Evolutionary conservation across 2,797 vertebrate genomes (phyloP).

Genomic region (Psittacula echo): DNA sequence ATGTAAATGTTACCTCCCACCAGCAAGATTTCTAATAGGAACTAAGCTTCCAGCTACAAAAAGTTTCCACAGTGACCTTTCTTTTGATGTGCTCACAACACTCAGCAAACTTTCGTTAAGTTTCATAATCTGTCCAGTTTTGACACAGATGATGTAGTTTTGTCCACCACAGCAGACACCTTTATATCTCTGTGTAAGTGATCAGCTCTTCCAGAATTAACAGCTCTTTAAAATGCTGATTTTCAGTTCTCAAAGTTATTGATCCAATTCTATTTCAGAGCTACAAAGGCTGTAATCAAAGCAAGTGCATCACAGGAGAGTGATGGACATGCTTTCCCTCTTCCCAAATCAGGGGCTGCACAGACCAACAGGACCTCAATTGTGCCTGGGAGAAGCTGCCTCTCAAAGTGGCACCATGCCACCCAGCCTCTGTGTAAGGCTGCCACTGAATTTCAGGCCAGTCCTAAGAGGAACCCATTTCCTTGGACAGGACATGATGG

Average conservation of each 20-base stretch:
- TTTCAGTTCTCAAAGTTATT: background rate
- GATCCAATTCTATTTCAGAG: background rate
- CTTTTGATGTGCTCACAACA: background rate
- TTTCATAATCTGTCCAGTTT: background rate
- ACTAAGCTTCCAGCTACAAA: background rate
- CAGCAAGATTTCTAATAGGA: background rate
- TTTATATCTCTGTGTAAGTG: background rate
- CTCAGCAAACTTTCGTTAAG: background rate
- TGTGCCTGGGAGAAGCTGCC: background rate
- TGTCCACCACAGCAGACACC: background rate
- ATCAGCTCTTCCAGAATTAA: background rate
- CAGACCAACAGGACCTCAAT: background rate
- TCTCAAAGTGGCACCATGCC: background rate
- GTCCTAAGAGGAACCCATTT: background rate
- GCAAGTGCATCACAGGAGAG: background rate
- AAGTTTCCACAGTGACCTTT: background rate
- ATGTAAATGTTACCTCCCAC: background rate
- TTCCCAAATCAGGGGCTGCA: background rate
- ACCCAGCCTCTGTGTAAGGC: background rate
- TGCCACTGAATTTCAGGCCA: background rate
- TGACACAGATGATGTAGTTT: background rate
- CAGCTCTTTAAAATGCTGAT: background rate
- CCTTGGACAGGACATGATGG: rapidly evolving
- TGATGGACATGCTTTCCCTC: rapidly evolving
- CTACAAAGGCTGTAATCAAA: background rate